phyloP scores from a whole-genome alignment of 2,888 invertebrate genomes.

The Erebia palarica region DNA sequence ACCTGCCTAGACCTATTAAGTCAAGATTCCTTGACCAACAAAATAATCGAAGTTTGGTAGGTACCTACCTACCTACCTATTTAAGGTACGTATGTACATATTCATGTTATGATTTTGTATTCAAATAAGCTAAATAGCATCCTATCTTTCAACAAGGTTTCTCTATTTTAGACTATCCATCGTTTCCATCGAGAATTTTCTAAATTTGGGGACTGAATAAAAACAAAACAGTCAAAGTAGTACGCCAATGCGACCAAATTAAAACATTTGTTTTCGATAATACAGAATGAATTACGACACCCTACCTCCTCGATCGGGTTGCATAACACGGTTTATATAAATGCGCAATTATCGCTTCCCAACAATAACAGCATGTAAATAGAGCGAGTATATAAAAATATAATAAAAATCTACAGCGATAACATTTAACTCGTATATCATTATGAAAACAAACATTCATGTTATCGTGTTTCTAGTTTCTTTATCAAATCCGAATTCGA shows the following conservation, averaged over 20 bases:
- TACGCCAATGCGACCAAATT: conserved; percentile 36
- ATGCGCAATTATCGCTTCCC: conserved; percentile 38
- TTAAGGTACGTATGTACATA: too few relatives aligned
- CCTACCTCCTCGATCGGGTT: conserved; percentile 33
- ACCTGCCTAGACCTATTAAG: too few relatives aligned
- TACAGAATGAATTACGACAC: conserved; percentile 38
- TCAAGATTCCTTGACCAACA: too few relatives aligned
- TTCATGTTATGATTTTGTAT: neutral
- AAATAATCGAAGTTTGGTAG: too few relatives aligned
- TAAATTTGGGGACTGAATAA: neutral
- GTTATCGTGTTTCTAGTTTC: conserved; percentile 41
- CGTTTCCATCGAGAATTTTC: conserved; percentile 6
- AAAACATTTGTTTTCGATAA: conserved; percentile 42
- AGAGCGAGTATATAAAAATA: conserved; percentile 10
- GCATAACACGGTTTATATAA: conserved; percentile 35
- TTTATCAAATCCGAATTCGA: conserved; percentile 44
- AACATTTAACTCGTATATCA: conserved; percentile 23
- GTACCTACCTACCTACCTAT: too few relatives aligned
- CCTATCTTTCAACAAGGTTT: too few relatives aligned
- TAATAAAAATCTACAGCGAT: conserved; percentile 18
- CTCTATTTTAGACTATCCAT: neutral
- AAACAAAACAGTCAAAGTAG: conserved; percentile 5
- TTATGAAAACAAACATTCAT: conserved; percentile 42
- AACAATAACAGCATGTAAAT: conserved; percentile 27
- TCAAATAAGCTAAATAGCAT: too few relatives aligned